phyloP scores from a whole-genome alignment of 2,113 vertebrate species.

The Colistium nudipinnis region DNA sequence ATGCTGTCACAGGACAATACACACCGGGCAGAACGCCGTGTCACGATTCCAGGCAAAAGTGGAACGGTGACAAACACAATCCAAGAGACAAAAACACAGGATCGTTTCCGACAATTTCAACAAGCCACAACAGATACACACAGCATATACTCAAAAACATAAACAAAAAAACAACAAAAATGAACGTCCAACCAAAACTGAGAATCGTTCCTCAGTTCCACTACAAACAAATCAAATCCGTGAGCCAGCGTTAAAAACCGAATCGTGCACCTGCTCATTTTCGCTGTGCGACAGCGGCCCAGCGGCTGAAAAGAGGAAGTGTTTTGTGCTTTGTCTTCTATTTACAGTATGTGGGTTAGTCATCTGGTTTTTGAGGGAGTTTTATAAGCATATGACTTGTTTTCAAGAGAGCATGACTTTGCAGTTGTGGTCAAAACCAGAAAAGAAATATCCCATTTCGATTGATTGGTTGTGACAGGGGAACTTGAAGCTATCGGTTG shows the following conservation, averaged over 20 bases:
- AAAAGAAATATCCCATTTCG: constrained; percentile 37
- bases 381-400: constrained; percentile 34
- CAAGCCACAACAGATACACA: no score
- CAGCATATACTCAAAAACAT: no score
- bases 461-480: constrained; percentile 29
- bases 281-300: background rate
- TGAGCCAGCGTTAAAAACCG: constrained; percentile 6
- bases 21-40: no score
- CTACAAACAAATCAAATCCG: background rate
- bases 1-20: no score
- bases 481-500: constrained; percentile 41
- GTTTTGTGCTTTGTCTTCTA: fast-evolving
- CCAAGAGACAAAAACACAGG: no score
- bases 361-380: background rate
- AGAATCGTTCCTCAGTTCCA: background rate
- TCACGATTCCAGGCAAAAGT: no score
- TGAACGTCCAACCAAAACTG: background rate
- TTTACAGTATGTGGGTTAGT: background rate
- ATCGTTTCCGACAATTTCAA: no score
- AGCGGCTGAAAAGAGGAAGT: constrained; percentile 54
- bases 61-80: no score
- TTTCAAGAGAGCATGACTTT: constrained; percentile 35
- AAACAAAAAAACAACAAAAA: background rate
- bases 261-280: background rate
- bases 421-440: background rate